Conservation (phyloP, 2,888 invertebrate genomes). For the Lampropteryx suffumata region DNA sequence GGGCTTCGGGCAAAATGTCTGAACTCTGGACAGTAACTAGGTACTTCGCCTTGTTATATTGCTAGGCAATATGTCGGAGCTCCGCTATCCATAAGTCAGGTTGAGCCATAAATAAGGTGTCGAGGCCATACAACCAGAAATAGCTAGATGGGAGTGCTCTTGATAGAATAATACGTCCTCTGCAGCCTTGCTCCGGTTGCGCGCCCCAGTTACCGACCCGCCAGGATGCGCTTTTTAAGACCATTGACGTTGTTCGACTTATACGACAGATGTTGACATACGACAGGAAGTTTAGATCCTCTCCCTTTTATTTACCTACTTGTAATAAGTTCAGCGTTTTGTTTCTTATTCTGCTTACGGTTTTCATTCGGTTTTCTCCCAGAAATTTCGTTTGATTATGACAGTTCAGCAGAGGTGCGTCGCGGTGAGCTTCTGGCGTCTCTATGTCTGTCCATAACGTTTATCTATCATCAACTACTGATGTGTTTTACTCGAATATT, state of each 20-base stretch:
- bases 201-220: constrained; percentile 59
- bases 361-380: too few relatives aligned
- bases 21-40: constrained; percentile 1
- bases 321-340: too few relatives aligned
- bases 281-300: constrained; percentile 20
- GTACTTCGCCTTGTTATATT: constrained; percentile 1
- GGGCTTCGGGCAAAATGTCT: not conserved
- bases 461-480: too few relatives aligned
- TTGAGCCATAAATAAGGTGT: constrained; percentile 45
- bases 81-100: constrained; percentile 29
- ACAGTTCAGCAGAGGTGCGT: too few relatives aligned
- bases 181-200: constrained; percentile 72
- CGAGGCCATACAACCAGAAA: constrained; percentile 55
- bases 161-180: constrained; percentile 78
- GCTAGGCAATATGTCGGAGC: constrained; percentile 15
- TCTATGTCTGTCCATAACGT: too few relatives aligned
- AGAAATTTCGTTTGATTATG: too few relatives aligned
- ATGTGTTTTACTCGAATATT: too few relatives aligned
- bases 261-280: constrained; percentile 20
- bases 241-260: constrained; percentile 22
- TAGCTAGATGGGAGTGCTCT: constrained; percentile 53
- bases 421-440: too few relatives aligned
- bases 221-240: constrained; percentile 70
- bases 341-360: too few relatives aligned
- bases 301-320: constrained; percentile 1